Evolutionary conservation across 2,113 vertebrate species (phyloP).

Genomic region (Felis chaus): DNA sequence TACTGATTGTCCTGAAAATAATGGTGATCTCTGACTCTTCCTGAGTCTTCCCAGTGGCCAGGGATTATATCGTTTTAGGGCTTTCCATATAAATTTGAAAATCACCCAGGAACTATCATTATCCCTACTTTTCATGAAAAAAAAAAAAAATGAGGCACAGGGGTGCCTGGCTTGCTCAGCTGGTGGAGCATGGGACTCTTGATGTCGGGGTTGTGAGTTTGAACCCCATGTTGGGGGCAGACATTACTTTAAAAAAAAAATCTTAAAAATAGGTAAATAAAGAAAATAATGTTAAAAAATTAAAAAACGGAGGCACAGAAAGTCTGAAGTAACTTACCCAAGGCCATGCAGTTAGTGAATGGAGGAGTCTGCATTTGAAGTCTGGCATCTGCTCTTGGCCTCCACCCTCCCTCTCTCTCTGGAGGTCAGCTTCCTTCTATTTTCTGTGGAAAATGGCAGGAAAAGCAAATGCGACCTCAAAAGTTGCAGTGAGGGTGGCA

Average conservation of each 20-base stretch:
- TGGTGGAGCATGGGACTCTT: not conserved
- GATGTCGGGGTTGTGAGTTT: not conserved
- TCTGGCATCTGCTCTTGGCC: not conserved
- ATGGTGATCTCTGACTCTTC: not conserved
- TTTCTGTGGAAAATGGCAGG: not conserved
- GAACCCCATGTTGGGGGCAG: not conserved
- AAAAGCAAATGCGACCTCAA: not conserved
- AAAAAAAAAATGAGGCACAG: not conserved
- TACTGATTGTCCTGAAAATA: too few relatives aligned
- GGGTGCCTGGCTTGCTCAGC: not conserved
- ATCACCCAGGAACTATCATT: not conserved
- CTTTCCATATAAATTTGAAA: not conserved
- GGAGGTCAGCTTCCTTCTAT: not conserved
- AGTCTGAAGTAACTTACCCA: not conserved
- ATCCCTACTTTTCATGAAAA: not conserved
- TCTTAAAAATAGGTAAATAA: not conserved
- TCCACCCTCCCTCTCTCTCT: accelerated
- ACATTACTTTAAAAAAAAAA: not conserved
- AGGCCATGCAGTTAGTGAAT: not conserved
- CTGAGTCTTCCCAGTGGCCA: not conserved
- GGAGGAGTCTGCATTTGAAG: not conserved
- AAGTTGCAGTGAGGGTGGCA: not conserved
- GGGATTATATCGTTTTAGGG: not conserved
- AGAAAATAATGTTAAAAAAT: not conserved
- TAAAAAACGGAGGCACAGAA: not conserved